These are phyloP conservation scores for Premnoplex brunnescens DNA, from an alignment of 2,797 vertebrate genomes.

Conservation along the genomic window DNA sequence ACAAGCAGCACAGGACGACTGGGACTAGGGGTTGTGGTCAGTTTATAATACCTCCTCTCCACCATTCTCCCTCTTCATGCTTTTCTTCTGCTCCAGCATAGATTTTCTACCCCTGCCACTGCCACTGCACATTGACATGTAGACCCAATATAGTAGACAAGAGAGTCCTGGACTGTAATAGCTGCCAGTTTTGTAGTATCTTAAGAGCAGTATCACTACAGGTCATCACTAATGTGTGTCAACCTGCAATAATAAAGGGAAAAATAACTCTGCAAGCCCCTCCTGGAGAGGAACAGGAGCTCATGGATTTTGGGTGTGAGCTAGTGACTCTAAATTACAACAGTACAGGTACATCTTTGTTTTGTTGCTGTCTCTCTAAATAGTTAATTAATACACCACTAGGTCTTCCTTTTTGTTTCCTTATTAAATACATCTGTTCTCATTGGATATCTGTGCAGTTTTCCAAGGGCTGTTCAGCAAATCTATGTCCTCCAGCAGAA, in stretches of 20 bases:
- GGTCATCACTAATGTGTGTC: neutral
- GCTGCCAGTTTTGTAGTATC: neutral
- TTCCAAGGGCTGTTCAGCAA: neutral
- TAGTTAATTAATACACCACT: neutral
- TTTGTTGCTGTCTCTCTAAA: neutral
- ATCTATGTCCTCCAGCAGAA: neutral
- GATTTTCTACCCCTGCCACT: neutral
- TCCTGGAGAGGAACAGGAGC: neutral
- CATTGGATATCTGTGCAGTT: neutral
- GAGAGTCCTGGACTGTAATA: neutral
- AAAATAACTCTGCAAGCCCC: neutral
- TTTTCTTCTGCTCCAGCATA: neutral
- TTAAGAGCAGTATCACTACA: neutral
- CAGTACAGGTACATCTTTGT: neutral
- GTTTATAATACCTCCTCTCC: neutral
- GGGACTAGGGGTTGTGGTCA: neutral
- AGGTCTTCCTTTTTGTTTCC: neutral
- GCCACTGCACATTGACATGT: neutral
- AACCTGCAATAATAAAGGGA: neutral
- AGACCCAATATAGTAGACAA: neutral
- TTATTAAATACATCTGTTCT: neutral
- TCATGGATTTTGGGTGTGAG: fast-evolving
- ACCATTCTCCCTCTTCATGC: neutral
- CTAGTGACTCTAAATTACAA: neutral
- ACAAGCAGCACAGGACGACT: neutral